A percentile compares a stretch with the other conserved stretches of the same genome.
phyloP scores from a whole-genome alignment of 2,888 invertebrate species.

The Cantharis lateralis region DNA sequence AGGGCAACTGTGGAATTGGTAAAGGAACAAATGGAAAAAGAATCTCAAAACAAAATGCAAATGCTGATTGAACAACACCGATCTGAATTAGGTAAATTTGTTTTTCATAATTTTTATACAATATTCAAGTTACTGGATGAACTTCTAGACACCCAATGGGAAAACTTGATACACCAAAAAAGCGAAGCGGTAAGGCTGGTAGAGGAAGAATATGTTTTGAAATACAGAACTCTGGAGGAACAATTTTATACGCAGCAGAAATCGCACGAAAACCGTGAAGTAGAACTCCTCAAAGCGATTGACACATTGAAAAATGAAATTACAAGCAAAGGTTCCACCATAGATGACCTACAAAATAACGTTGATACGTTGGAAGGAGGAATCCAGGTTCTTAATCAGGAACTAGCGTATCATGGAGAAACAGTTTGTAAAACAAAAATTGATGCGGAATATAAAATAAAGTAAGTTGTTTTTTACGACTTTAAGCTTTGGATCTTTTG shows the following conservation, averaged over 20 bases:
- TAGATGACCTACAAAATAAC: conserved; percentile 55
- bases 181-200: conserved; percentile 64
- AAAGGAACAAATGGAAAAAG: conserved; percentile 58
- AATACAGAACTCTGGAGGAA: conserved; percentile 56
- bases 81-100: conserved; percentile 62
- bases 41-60: conserved; percentile 55
- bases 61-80: conserved; percentile 63
- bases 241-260: conserved; percentile 55
- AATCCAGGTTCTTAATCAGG: conserved; percentile 54
- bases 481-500: background rate
- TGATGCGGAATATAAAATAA: conserved; percentile 55
- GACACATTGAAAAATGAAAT: conserved; percentile 53
- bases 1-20: conserved; percentile 55
- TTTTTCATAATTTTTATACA: background rate
- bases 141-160: conserved; percentile 65
- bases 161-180: conserved; percentile 66
- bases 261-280: conserved; percentile 52
- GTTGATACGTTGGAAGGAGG: conserved; percentile 56
- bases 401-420: conserved; percentile 52
- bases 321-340: conserved; percentile 49
- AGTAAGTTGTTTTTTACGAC: conserved; percentile 48
- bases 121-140: background rate
- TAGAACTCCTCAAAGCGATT: conserved; percentile 53
- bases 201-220: conserved; percentile 64
- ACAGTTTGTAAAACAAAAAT: conserved; percentile 48